A percentile compares a stretch with the other conserved stretches of the same genome.
phyloP scores from a whole-genome alignment of 1,140 invertebrate genomes.

The Centruroides sculpturatus region DNA sequence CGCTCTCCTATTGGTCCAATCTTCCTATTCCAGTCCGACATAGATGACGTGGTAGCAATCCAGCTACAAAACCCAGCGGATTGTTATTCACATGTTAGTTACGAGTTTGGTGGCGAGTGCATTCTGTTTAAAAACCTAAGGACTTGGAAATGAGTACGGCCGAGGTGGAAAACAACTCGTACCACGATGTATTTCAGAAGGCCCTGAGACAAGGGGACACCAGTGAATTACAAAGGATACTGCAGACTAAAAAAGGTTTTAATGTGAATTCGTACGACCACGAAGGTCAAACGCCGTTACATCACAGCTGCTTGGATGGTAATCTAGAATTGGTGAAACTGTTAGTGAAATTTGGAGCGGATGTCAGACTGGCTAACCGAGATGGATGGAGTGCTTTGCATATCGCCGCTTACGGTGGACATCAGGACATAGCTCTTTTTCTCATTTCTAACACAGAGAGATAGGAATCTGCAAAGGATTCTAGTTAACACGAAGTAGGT shows the following conservation, averaged over 20 bases:
- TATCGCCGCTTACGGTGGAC: slow-evolving; percentile 35
- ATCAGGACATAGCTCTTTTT: slow-evolving; percentile 33
- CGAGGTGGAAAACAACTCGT: slow-evolving; percentile 9
- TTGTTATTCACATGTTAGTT: too few relatives aligned
- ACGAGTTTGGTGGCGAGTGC: too few relatives aligned
- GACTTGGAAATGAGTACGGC: background rate
- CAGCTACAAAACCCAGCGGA: too few relatives aligned
- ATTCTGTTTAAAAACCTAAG: too few relatives aligned
- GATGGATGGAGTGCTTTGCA: slow-evolving; percentile 39
- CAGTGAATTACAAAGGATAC: slow-evolving; percentile 25
- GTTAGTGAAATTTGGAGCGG: slow-evolving; percentile 35
- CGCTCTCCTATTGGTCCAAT: too few relatives aligned
- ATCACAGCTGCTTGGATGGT: slow-evolving; percentile 34
- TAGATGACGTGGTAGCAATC: too few relatives aligned
- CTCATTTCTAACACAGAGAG: slow-evolving; percentile 21
- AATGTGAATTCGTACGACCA: slow-evolving; percentile 34
- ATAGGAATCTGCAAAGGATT: too few relatives aligned
- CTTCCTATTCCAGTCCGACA: too few relatives aligned
- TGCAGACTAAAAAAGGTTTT: slow-evolving; percentile 26
- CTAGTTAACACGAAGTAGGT: too few relatives aligned
- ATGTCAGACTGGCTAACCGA: slow-evolving; percentile 33
- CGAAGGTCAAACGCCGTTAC: slow-evolving; percentile 36
- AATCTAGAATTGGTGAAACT: slow-evolving; percentile 37
- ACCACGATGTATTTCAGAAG: slow-evolving; percentile 27
- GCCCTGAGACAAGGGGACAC: slow-evolving; percentile 29